Evolutionary conservation across 2,113 vertebrate genomes (phyloP).

Genomic region (Eupsittula cactorum): DNA sequence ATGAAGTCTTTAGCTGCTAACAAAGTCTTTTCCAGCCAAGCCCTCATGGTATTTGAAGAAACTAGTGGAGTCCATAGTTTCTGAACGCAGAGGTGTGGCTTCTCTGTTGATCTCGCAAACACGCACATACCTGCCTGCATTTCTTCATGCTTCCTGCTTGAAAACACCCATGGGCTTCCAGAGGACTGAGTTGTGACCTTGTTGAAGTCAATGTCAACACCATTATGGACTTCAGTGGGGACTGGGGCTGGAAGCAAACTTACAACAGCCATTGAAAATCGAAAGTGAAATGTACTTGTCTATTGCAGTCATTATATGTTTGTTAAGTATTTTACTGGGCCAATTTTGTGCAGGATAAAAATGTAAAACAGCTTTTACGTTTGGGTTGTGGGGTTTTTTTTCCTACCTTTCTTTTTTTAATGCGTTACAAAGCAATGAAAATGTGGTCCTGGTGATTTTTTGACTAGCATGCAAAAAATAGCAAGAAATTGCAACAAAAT

Average conservation of each 20-base stretch:
- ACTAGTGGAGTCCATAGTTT: neutral
- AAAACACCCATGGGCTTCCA: neutral
- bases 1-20: neutral
- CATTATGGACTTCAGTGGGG: neutral
- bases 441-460: neutral
- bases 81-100: neutral
- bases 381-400: neutral
- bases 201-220: neutral
- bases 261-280: neutral
- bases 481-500: neutral
- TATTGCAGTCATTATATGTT: neutral
- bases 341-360: neutral
- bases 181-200: neutral
- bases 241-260: neutral
- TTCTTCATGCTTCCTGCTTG: neutral
- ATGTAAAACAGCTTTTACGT: neutral
- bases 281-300: neutral
- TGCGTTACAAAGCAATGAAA: neutral
- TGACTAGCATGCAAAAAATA: neutral
- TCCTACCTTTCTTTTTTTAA: neutral
- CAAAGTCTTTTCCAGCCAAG: neutral
- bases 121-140: neutral
- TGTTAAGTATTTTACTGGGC: neutral
- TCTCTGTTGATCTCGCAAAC: neutral
- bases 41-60: neutral